A percentile compares a stretch with the other conserved stretches of the same genome.
These are phyloP conservation scores for Nephrotoma flavescens DNA, from an alignment of 2,888 invertebrate genomes.

Conservation along the genomic window DNA sequence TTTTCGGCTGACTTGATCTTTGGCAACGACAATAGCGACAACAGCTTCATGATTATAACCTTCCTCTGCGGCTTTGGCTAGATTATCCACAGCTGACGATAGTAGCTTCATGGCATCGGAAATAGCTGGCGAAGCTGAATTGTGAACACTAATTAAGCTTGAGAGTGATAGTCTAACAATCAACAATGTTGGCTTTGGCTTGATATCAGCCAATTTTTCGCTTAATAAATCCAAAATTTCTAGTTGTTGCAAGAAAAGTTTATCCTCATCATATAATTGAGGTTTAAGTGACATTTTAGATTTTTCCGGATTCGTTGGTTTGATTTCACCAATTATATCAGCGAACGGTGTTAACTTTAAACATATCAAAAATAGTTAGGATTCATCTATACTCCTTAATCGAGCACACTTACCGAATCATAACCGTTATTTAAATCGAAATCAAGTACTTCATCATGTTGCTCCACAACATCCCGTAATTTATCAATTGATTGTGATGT, in stretches of 20 bases:
- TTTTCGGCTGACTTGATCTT: constrained; percentile 12
- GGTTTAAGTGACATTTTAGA: constrained; percentile 19
- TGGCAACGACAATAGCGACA: constrained; percentile 39
- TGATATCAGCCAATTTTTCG: constrained; percentile 15
- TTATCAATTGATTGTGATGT: constrained; percentile 32
- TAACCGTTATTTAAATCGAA: constrained; percentile 46
- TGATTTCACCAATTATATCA: constrained; percentile 20
- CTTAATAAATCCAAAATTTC: constrained; percentile 19
- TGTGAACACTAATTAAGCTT: constrained; percentile 24
- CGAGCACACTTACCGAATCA: constrained; percentile 42
- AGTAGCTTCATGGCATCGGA: constrained; percentile 24
- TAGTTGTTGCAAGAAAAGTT: constrained; percentile 23
- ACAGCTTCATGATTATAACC: constrained; percentile 43
- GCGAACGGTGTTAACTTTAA: constrained; percentile 14
- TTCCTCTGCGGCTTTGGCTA: constrained; percentile 39
- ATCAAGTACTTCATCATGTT: constrained; percentile 43
- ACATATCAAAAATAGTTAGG: background rate
- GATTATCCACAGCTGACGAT: constrained; percentile 31
- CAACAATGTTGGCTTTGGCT: constrained; percentile 20
- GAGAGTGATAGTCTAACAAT: constrained; percentile 21
- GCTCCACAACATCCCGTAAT: constrained; percentile 42
- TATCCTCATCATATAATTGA: constrained; percentile 23
- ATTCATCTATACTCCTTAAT: constrained; percentile 12
- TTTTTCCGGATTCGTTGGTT: constrained; percentile 16
- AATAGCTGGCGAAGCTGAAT: constrained; percentile 23